These are phyloP conservation scores for Allygus modestus DNA, from an alignment of 2,888 invertebrate genomes.

Conservation along the genomic window DNA sequence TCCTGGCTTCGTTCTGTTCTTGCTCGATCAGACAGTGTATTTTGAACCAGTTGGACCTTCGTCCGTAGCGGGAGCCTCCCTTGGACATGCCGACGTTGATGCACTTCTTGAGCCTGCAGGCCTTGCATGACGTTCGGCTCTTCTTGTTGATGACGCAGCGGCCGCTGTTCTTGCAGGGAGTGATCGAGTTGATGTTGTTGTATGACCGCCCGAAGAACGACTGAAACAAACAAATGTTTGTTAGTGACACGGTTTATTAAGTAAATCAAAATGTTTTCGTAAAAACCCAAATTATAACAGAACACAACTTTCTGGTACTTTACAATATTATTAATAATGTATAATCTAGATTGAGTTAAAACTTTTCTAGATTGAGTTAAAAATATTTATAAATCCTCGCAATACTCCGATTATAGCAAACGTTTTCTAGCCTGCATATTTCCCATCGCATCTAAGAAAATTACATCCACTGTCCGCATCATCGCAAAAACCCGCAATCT, in stretches of 20 bases:
- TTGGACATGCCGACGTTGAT: conserved; percentile 94
- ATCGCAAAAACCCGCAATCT: not conserved
- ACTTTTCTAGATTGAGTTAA: too few species aligned
- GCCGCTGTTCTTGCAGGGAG: conserved; percentile 95
- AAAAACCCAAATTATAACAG: too few species aligned
- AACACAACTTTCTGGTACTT: too few species aligned
- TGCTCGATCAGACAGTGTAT: conserved; percentile 93
- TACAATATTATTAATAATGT: too few species aligned
- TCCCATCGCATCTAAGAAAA: not conserved
- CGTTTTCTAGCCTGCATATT: not conserved
- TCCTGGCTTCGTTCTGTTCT: conserved; percentile 75
- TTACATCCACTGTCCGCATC: not conserved
- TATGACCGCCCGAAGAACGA: conserved; percentile 95
- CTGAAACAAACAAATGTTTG: conserved; percentile 80
- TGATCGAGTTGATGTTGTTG: conserved; percentile 92
- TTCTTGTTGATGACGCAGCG: conserved; percentile 95
- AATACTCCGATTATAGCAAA: too few species aligned
- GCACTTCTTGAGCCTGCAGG: conserved; percentile 92
- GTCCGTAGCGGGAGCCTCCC: conserved; percentile 92
- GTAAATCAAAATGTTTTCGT: too few species aligned
- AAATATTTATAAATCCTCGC: too few species aligned
- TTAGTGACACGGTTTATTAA: too few species aligned
- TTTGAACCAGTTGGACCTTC: conserved; percentile 96
- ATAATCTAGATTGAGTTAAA: too few species aligned
- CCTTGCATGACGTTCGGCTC: conserved; percentile 94